Evolutionary conservation across 2,797 vertebrate species (phyloP).

Genomic region (Glossophaga mutica): DNA sequence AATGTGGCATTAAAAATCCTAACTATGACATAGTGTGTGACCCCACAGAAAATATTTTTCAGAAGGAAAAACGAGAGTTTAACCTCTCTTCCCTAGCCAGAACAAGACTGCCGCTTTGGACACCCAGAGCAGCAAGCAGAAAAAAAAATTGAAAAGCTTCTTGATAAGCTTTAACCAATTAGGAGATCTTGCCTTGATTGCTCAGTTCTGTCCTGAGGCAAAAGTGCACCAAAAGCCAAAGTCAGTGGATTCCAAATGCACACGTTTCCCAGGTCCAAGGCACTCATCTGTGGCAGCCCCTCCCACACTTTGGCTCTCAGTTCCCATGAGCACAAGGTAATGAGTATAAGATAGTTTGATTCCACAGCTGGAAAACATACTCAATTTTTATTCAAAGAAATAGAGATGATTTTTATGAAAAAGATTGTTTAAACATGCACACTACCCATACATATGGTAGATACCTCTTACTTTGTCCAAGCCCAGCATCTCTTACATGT

Average conservation of each 20-base stretch:
- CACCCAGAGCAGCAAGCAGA: not conserved
- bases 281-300: not conserved
- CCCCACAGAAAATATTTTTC: not conserved
- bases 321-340: not conserved
- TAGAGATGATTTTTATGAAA: not conserved
- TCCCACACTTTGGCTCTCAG: not conserved
- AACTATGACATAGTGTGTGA: not conserved
- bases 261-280: not conserved
- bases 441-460: not conserved
- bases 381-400: not conserved
- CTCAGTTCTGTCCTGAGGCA: not conserved
- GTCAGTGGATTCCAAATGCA: not conserved
- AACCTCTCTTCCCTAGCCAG: not conserved
- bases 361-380: not conserved
- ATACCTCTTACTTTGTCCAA: not conserved
- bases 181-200: not conserved
- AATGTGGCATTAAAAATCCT: not conserved
- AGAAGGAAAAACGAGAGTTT: not conserved
- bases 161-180: not conserved
- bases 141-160: not conserved
- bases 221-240: not conserved
- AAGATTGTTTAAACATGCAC: not conserved
- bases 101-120: not conserved
- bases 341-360: not conserved
- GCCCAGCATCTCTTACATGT: not conserved